Base-by-base conservation (phyloP, 2,888 invertebrate genomes). In the Oscheius myriophilus region DNA sequence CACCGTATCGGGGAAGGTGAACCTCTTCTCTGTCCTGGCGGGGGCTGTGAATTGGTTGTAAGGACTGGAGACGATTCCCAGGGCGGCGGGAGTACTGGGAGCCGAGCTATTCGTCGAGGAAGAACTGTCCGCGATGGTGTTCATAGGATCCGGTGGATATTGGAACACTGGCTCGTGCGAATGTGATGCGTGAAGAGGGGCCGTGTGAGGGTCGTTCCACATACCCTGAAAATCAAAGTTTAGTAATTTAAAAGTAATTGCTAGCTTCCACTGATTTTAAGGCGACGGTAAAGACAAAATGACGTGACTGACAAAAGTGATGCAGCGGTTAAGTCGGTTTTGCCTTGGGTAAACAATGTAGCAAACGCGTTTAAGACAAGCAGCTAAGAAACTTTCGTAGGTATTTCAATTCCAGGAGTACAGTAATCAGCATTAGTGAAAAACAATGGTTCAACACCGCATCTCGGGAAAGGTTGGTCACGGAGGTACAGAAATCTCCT, bases 41-140 rank as follows among this genome's bases (percentile, higher is more conserved):
- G 76, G 76, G 2, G 74, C 76, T 1, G 78, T 74, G 39, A 69
- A 62, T 2, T 73, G 66, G 11, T 62, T 70, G 51, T 72, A 71
- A 18, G 71, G 71, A 67, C 70, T 64, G 53, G 63, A 70, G 7
- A 58, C 62, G 39, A 42, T 26, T 23, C 66, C 70, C 33, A 79
- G 33, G 12, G 80, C 84, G 41, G 61, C 61, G 12, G 84, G 84
- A 39, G 84, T 84, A 23, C 82, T 82, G 2, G 84, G 84, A 12
- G 84, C 80, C 21, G 84, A 84, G 69, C 84, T 84, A 53, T 83
- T 84, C 11, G 84, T 83, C 3, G 84, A 84, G 2, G 81, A 80
- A 1, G 82, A 82, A 16, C 82, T 82, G 61, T 84, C 84, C 41
- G 75, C 76, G 16, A 80, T 55, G 14, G 68, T 65, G 26, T 16